Conservation (phyloP, 2,113 vertebrate genomes). For the Ammodramus savannarum region DNA sequence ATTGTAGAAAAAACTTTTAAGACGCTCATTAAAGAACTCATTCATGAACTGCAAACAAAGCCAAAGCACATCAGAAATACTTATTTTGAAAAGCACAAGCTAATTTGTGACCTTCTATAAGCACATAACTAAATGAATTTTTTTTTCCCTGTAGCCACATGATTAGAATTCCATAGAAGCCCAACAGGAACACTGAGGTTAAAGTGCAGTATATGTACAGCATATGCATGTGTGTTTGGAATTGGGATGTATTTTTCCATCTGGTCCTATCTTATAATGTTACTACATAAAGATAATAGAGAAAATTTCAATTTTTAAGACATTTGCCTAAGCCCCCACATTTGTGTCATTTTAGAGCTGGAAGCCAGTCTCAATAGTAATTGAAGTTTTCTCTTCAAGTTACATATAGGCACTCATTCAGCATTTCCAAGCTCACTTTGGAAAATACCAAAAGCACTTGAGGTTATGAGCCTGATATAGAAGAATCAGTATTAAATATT, state of each 20-base stretch:
- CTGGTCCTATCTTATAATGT: background rate
- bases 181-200: background rate
- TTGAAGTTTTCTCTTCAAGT: background rate
- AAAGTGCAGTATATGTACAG: background rate
- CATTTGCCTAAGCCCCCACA: rapidly evolving
- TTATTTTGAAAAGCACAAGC: background rate
- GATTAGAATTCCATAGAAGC: background rate
- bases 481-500: background rate
- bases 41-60: background rate
- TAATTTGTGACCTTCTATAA: background rate
- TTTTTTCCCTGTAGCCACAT: background rate
- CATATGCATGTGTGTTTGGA: background rate
- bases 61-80: background rate
- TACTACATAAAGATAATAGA: background rate
- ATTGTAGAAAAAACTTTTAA: no score
- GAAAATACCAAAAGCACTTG: background rate
- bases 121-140: rapidly evolving
- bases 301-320: background rate
- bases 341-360: background rate
- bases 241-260: background rate
- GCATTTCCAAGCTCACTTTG: background rate
- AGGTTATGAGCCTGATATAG: background rate
- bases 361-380: background rate
- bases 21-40: no score
- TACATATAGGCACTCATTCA: background rate